Evolutionary conservation across 2,888 invertebrate species (phyloP), one percentile per base, ranked within the genome.

Genomic region (Limnephilus lunatus): DNA sequence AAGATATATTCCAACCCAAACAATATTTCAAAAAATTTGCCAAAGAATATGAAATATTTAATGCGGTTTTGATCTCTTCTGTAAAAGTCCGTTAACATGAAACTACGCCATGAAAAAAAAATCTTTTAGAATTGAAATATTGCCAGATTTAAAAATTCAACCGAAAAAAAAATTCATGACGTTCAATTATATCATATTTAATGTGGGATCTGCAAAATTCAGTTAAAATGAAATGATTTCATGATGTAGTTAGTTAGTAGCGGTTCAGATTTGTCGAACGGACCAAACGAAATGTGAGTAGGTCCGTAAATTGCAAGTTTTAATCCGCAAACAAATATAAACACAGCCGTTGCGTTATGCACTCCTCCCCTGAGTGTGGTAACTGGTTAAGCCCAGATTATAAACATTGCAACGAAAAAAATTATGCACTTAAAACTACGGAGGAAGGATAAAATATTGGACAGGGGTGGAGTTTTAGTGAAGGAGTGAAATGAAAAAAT

Each of bases 281-380:
- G 85, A 80, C 81, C 83, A 91, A 91, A 91, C 68, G 15, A 48
- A 48, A 48, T 48, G 48, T 15, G 48, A 48, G 48, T 48, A 48
- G 48, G 48, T 48, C 9, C 15, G 48, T 89, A 92, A 92, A 92
- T 91, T 80, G 87, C 53, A 91, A 68, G 81, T 85, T 92, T 92
- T 91, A 92, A 91, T 89, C 91, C 88, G 91, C 83, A 44, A 31
- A 80, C 91, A 91, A 91, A 92, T 82, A 90, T 80, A 90, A 90
- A 86, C 85, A 90, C 81, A n/a, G 48, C 81, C 35, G 88, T 35
- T 91, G 91, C 88, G 89, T 88, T 32, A 88, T 88, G 88, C 88
- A 88, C 53, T 88, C n/a, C 25, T 32, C 53, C 53, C 53, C 14
- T 44, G 44, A 48, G 44, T 86, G 48, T 30, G n/a, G 35, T 83